Evolutionary conservation across 2,113 vertebrate genomes (phyloP).

Genomic region (Buteo buteo): DNA sequence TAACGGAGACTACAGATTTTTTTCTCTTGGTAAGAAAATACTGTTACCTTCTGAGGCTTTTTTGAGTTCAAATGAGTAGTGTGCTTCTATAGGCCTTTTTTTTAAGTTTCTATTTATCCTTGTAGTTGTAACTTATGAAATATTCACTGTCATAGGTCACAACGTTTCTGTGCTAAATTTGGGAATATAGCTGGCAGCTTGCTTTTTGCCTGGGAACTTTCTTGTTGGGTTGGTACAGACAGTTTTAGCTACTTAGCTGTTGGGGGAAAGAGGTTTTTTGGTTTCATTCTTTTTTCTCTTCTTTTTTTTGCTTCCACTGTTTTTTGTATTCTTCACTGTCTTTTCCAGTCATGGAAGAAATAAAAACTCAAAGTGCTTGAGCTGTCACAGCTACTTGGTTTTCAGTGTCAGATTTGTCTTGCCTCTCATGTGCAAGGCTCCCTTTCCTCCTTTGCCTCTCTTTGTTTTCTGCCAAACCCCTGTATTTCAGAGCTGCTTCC

Average conservation of each 20-base stretch:
- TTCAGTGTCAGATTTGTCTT: background rate
- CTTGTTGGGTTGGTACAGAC: background rate
- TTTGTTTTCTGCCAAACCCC: background rate
- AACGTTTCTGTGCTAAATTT: conserved; percentile 48
- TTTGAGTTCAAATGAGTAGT: background rate
- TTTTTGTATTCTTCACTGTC: background rate
- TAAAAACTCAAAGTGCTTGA: accelerated
- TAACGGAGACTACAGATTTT: background rate
- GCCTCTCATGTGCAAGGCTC: background rate
- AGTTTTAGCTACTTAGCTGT: background rate
- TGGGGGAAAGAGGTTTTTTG: background rate
- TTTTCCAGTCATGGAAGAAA: background rate
- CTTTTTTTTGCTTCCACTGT: background rate
- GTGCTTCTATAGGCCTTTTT: background rate
- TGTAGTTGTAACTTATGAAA: conserved; percentile 33
- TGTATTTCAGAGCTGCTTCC: background rate
- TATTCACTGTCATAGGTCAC: conserved; percentile 16
- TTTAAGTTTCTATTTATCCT: conserved; percentile 37
- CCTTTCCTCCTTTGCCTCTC: background rate
- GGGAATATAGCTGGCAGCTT: conserved; percentile 30
- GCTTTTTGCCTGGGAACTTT: conserved; percentile 22
- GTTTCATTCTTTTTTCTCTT: background rate
- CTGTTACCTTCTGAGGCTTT: background rate
- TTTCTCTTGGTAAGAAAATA: background rate
- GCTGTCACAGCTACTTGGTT: background rate